A percentile compares a stretch with the other conserved stretches of the same genome.
Conservation (phyloP, 2,888 invertebrate species). For the Euplagia quadripunctaria region DNA sequence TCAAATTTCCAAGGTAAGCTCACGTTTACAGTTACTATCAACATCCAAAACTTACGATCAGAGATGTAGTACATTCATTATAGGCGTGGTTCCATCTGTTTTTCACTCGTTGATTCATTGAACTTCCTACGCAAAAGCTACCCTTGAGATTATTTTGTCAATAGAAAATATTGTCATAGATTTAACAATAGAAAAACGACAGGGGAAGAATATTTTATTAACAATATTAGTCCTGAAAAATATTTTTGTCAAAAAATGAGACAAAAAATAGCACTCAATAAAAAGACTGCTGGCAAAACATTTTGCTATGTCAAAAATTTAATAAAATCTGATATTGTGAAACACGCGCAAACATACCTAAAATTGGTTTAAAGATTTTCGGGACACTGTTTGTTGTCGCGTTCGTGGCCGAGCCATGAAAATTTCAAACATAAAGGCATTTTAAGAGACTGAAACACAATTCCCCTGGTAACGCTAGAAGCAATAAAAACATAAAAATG, state of each 20-base stretch:
- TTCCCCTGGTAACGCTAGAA: slow-evolving; percentile 30
- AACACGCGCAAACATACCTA: slow-evolving; percentile 18
- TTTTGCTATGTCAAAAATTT: neutral
- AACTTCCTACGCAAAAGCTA: no score
- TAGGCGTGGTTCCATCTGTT: no score
- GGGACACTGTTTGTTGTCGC: slow-evolving; percentile 19
- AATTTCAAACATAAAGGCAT: slow-evolving; percentile 30
- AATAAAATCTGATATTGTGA: neutral
- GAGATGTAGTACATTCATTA: no score
- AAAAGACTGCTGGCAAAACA: slow-evolving; percentile 3
- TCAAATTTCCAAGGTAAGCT: no score
- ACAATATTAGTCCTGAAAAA: neutral
- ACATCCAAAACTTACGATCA: no score
- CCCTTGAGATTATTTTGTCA: no score
- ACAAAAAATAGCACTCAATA: slow-evolving; percentile 26
- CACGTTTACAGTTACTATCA: no score
- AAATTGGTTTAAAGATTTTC: slow-evolving; percentile 18
- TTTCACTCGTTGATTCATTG: no score
- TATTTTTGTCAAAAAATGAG: neutral
- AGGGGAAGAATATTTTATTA: neutral
- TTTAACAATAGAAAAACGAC: neutral
- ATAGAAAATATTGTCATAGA: neutral
- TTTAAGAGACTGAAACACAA: slow-evolving; percentile 25
- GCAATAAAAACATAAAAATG: slow-evolving; percentile 41
- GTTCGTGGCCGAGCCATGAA: slow-evolving; percentile 31